Evolutionary conservation across 2,113 vertebrate species (phyloP).

Genomic region (Neolamprologus kungweensis): DNA sequence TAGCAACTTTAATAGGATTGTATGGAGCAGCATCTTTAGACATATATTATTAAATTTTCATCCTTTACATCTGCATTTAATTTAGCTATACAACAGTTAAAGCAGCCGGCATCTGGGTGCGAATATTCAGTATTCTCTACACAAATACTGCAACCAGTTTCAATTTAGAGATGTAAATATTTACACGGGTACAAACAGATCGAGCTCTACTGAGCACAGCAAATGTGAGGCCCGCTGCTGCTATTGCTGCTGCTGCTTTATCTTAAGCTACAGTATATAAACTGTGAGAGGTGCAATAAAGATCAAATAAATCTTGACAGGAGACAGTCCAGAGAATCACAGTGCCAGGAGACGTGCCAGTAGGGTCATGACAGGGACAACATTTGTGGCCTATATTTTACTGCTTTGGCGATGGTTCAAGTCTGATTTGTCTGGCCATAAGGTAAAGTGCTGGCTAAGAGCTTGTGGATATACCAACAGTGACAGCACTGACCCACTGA

Average conservation of each 20-base stretch:
- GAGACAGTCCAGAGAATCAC: slow-evolving; percentile 45
- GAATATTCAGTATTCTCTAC: neutral
- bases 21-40: neutral
- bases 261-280: slow-evolving; percentile 41
- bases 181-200: neutral
- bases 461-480: slow-evolving; percentile 4
- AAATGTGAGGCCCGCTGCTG: neutral
- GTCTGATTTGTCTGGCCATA: slow-evolving; percentile 30
- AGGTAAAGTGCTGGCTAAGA: slow-evolving; percentile 29
- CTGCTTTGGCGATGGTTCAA: slow-evolving; percentile 43
- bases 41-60: neutral
- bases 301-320: slow-evolving; percentile 55
- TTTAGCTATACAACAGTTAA: neutral
- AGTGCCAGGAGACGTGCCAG: slow-evolving; percentile 42
- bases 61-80: neutral
- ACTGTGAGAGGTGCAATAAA: slow-evolving; percentile 45
- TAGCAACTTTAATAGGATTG: neutral
- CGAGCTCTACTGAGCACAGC: neutral
- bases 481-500: slow-evolving; percentile 29
- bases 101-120: neutral
- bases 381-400: slow-evolving; percentile 58
- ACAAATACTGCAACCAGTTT: neutral
- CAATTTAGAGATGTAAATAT: neutral
- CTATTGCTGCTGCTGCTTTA: slow-evolving; percentile 17
- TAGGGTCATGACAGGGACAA: slow-evolving; percentile 50